These are phyloP conservation scores for Drosophila ohnishii DNA, from an alignment of 1,140 invertebrate species.

Conservation along the genomic window DNA sequence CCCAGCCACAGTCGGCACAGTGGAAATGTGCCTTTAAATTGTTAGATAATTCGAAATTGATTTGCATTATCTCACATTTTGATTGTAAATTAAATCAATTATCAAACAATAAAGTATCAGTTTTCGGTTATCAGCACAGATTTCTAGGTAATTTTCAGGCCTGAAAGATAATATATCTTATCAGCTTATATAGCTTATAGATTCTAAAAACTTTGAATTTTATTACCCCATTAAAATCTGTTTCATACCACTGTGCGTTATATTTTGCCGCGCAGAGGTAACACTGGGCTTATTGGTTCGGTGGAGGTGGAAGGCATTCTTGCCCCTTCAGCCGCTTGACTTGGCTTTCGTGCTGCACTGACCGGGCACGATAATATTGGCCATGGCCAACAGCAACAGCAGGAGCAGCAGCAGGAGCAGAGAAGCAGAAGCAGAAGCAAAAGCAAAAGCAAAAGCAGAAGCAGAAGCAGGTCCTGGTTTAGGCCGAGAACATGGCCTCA, in stretches of 20 bases:
- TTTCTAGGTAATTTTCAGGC: neutral
- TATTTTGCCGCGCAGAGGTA: conserved; percentile 21
- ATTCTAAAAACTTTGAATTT: neutral
- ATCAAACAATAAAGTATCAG: conserved; percentile 2
- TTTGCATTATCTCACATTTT: neutral
- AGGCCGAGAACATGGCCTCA: conserved; percentile 66
- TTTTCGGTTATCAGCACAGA: neutral
- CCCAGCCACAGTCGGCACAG: conserved; percentile 7
- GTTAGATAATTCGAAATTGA: neutral
- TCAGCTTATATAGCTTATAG: neutral
- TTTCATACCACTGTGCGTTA: conserved; percentile 12
- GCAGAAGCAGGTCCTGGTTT: conserved; percentile 14
- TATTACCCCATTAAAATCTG: neutral
- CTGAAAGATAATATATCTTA: no score
- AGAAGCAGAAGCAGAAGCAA: neutral
- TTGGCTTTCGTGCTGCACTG: conserved; percentile 63
- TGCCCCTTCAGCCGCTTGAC: conserved; percentile 44
- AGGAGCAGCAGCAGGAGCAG: neutral
- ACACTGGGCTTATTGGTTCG: conserved; percentile 26
- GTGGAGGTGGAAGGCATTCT: conserved; percentile 16
- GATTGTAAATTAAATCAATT: neutral
- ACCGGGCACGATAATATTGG: conserved; percentile 58
- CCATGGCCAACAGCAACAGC: conserved; percentile 36
- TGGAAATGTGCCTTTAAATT: neutral
- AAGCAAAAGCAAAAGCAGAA: neutral